These are phyloP conservation scores for Lagria hirta DNA, from an alignment of 2,888 invertebrate species.

Conservation along the genomic window DNA sequence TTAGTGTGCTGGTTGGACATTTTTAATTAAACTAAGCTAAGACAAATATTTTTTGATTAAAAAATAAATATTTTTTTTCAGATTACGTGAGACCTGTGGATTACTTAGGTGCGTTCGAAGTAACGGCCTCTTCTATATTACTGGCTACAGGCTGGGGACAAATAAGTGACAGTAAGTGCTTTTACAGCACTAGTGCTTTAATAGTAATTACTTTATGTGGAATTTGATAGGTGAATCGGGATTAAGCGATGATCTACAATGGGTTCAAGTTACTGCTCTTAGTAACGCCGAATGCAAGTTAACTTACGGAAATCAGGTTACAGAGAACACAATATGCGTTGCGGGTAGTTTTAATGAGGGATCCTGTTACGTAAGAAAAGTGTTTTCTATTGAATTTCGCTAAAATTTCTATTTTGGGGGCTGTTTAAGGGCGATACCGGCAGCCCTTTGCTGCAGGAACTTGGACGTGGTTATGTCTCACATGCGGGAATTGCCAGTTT, in stretches of 20 bases:
- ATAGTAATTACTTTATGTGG: not conserved
- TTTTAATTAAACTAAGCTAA: too few species aligned
- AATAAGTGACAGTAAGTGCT: not conserved
- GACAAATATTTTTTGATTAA: not conserved
- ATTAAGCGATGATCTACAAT: not conserved
- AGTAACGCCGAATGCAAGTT: not conserved
- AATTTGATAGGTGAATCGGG: not conserved
- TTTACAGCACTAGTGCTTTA: not conserved
- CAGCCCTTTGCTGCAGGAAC: not conserved
- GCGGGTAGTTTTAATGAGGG: slow-evolving; percentile 8
- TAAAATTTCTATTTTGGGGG: too few species aligned
- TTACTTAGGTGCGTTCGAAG: too few species aligned
- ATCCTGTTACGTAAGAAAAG: not conserved
- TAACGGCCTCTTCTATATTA: not conserved
- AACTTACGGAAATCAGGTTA: slow-evolving; percentile 6
- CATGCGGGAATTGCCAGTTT: slow-evolving; percentile 5
- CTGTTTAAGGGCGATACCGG: slow-evolving; percentile 9
- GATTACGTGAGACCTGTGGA: too few species aligned
- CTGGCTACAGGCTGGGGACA: not conserved
- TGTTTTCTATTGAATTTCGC: not conserved
- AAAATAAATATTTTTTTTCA: not conserved
- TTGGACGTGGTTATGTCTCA: not conserved
- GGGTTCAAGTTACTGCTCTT: not conserved
- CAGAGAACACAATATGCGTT: slow-evolving; percentile 1
- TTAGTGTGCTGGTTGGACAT: too few species aligned